Percentiles rank a stretch among this genome's conserved stretches.
Conservation (phyloP, 2,888 invertebrate genomes). For the Calameuta idolon region DNA sequence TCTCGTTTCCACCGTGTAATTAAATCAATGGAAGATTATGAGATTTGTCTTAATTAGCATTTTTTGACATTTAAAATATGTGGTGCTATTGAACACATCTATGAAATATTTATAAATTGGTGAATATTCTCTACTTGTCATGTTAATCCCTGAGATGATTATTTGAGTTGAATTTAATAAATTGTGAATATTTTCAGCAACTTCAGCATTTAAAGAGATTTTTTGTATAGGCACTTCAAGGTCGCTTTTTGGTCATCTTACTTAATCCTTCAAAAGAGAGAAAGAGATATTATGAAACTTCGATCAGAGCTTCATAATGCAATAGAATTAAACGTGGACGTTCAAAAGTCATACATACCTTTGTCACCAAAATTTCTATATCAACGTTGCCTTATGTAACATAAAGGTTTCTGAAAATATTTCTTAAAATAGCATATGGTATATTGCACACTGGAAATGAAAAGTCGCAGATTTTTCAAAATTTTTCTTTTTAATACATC, state of each 20-base stretch:
- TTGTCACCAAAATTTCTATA: neutral
- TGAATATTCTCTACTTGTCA: neutral
- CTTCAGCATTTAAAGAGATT: neutral
- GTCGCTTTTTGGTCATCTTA: neutral
- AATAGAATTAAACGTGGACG: neutral
- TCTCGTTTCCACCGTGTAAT: neutral
- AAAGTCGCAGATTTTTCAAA: neutral
- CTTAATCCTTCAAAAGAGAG: neutral
- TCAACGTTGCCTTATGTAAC: neutral
- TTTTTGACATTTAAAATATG: neutral
- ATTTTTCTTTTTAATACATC: neutral
- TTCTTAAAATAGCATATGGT: neutral
- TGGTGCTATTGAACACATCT: neutral
- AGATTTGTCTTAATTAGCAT: neutral
- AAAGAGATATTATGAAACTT: neutral
- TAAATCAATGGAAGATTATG: neutral
- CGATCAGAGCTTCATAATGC: neutral
- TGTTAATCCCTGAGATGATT: neutral
- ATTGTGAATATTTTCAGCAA: too few relatives aligned
- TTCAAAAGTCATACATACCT: constrained; percentile 10
- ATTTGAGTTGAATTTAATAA: neutral
- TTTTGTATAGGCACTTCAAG: neutral
- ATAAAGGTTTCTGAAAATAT: neutral
- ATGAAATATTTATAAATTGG: neutral
- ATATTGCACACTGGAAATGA: neutral